Evolutionary conservation across 53 echinoderm and acorn worm species (phyloP).

Genomic region (Crossaster papposus): DNA sequence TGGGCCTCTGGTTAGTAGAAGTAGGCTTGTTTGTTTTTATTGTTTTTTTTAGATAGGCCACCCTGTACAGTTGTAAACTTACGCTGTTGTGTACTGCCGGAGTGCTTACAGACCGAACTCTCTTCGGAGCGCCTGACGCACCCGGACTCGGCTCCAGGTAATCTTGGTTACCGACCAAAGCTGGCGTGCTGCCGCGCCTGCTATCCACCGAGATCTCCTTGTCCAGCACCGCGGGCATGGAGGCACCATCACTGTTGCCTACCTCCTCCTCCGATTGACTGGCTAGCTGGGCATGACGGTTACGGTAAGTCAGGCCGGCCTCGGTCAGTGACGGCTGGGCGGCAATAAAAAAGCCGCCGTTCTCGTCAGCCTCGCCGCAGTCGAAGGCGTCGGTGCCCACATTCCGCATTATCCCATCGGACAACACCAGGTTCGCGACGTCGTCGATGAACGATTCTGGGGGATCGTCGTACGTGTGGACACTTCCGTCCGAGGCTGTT

Average conservation of each 20-base stretch:
- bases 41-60: too few relatives aligned
- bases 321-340: background rate
- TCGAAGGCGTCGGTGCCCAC: too few relatives aligned
- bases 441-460: background rate
- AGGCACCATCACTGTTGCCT: background rate
- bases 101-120: background rate
- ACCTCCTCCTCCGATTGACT: slow-evolving; percentile 26
- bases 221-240: background rate
- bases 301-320: slow-evolving; percentile 16
- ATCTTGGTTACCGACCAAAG: background rate
- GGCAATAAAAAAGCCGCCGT: too few relatives aligned
- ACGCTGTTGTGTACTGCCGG: background rate
- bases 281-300: slow-evolving; percentile 31
- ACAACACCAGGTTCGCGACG: too few relatives aligned
- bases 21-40: too few relatives aligned
- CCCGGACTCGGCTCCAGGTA: slow-evolving; percentile 6
- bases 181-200: background rate
- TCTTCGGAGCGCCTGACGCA: background rate
- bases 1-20: too few relatives aligned
- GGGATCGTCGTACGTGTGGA: slow-evolving; percentile 40
- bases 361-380: too few relatives aligned
- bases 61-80: background rate
- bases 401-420: too few relatives aligned
- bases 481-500: slow-evolving; percentile 40
- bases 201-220: slow-evolving; percentile 9